Percentiles rank a stretch among this genome's conserved stretches.
Conservation (phyloP, 1,140 invertebrate genomes). For the Nilaparvata lugens region DNA sequence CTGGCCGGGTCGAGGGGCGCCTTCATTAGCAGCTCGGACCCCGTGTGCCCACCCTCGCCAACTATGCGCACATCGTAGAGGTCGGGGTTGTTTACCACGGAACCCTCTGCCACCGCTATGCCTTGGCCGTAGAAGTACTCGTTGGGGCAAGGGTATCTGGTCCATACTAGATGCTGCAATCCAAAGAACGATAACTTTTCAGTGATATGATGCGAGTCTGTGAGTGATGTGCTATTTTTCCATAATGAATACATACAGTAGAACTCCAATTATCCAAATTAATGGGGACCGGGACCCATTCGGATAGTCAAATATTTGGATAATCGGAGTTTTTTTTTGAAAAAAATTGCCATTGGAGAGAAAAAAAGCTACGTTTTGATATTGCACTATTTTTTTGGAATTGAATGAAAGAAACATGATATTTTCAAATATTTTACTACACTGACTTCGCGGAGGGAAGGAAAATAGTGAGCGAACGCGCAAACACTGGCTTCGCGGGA, state of each 20-base stretch:
- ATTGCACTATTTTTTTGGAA: no score
- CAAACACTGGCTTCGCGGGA: no score
- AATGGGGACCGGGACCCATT: no score
- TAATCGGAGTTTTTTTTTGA: not conserved
- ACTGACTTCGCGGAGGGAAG: no score
- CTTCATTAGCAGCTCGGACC: conserved; percentile 7
- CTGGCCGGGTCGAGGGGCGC: not conserved
- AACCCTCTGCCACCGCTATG: conserved; percentile 7
- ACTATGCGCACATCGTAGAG: conserved; percentile 9
- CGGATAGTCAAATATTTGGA: no score
- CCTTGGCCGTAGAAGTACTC: conserved; percentile 5
- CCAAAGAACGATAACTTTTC: not conserved
- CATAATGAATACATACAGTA: not conserved
- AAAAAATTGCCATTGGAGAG: not conserved
- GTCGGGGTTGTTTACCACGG: not conserved
- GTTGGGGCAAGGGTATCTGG: conserved; percentile 8
- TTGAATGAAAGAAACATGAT: no score
- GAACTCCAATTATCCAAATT: no score
- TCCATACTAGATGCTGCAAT: conserved; percentile 14
- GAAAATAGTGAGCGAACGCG: no score
- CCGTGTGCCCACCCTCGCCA: not conserved
- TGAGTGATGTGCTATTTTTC: not conserved
- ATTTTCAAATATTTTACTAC: no score
- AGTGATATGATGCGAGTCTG: not conserved
- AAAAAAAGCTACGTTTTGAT: no score